phyloP scores from a whole-genome alignment of 35 echinoderm and acorn worm species.

The Diadema setosum region DNA sequence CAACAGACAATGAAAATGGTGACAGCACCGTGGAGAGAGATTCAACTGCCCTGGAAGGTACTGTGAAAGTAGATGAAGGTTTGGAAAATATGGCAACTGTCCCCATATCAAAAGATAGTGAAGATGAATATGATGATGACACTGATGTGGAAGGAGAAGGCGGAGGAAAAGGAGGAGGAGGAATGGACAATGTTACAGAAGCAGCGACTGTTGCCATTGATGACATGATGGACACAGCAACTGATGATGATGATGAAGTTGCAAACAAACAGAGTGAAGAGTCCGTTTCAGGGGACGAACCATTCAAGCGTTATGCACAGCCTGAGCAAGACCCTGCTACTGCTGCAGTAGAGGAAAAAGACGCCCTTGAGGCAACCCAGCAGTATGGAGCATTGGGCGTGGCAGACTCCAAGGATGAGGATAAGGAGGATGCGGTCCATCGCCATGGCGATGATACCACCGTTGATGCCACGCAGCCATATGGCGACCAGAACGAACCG shows the following conservation, averaged over 20 bases:
- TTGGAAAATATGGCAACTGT: background rate
- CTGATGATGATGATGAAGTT: background rate
- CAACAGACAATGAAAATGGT: background rate
- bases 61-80: background rate
- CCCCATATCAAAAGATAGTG: background rate
- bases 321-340: background rate
- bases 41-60: background rate
- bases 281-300: no score
- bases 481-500: background rate
- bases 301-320: no score
- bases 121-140: background rate
- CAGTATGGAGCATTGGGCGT: background rate
- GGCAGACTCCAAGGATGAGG: background rate
- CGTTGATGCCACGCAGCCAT: slow-evolving; percentile 6
- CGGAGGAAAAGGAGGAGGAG: background rate
- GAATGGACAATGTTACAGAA: background rate
- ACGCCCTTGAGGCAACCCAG: background rate
- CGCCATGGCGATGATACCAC: background rate
- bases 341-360: no score
- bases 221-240: no score
- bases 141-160: background rate
- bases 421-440: background rate
- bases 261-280: background rate
- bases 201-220: no score
- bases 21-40: background rate